Evolutionary conservation across 2,797 vertebrate species (phyloP), one percentile per base, ranked within the genome.

Genomic region (Paedocypris micromegethes): DNA sequence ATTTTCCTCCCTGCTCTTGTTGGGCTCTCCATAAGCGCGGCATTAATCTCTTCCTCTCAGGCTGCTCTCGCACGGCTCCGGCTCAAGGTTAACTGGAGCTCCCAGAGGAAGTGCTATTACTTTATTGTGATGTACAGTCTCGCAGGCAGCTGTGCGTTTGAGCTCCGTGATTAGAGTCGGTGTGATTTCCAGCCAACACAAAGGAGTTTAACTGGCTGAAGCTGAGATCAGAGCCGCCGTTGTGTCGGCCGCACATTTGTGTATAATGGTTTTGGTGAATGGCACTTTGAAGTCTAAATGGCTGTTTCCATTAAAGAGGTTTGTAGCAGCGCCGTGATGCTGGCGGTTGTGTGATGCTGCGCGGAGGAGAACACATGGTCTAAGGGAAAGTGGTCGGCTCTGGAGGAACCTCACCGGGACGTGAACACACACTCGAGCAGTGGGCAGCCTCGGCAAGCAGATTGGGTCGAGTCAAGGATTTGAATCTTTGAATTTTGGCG

Each of bases 51-150:
- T 59, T 37, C 6, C 9, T 59, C 8, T 47, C 46, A 47, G 46
- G 5, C 5, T 2, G 46, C 8, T 23, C 23, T 23, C 42, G 1
- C 56, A 4, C 56, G 5, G 56, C 58, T 3, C 43, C 46, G 44
- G 45, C 23, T 39, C 44, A 8, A 59, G 58, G 9, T 59, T 59
- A 47, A 59, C 42, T 45, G 56, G 56, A 7, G 56, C 42, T 58
- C 56, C 45, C 56, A 37, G 42, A 45, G 56, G 56, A 58, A 58
- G 56, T 45, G 54, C 54, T 56, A 56, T 42, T 56, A 42, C 54
- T 56, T 56, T 56, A 42, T 56, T 56, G 54, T 56, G 56, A 45
- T 58, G 56, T 58, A 44, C 41, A 45, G 56, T 58, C 54, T 56
- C 56, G 45, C n/a, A 37, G 9, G 56, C 56, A 45, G 42, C 56